Evolutionary conservation across 1,140 invertebrate genomes (phyloP).

Genomic region (Aphaenogaster rudis): DNA sequence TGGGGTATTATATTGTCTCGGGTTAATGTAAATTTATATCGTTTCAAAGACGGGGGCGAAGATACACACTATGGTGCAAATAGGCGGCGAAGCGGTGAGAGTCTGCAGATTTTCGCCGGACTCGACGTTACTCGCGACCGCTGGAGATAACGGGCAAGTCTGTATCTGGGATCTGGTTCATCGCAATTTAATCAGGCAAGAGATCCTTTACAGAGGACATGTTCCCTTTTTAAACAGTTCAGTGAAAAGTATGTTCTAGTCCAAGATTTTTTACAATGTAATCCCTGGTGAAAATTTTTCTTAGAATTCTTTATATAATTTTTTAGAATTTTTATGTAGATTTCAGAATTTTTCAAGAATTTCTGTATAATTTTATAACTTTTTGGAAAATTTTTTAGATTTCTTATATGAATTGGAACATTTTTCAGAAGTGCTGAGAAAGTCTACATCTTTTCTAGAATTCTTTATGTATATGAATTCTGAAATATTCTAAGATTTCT

Average conservation of each 20-base stretch:
- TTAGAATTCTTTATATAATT: too few species aligned
- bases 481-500: too few species aligned
- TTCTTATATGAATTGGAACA: too few species aligned
- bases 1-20: neutral
- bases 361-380: too few species aligned
- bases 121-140: conserved; percentile 90
- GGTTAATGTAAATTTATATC: conserved; percentile 24
- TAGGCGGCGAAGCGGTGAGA: conserved; percentile 89
- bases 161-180: conserved; percentile 92
- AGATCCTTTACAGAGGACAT: neutral
- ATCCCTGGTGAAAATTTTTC: neutral
- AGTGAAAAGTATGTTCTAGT: neutral
- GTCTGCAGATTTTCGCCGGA: conserved; percentile 90
- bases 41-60: conserved; percentile 87
- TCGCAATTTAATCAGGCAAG: conserved; percentile 89
- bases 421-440: too few species aligned
- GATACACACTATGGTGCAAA: conserved; percentile 89
- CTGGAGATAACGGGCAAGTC: conserved; percentile 91
- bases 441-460: too few species aligned
- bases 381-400: too few species aligned
- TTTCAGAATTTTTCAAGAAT: too few species aligned
- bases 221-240: neutral
- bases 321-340: too few species aligned
- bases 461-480: too few species aligned
- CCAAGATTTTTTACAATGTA: neutral